Evolutionary conservation across 2,888 invertebrate species (phyloP).

Genomic region (Eucera pruinosa): DNA sequence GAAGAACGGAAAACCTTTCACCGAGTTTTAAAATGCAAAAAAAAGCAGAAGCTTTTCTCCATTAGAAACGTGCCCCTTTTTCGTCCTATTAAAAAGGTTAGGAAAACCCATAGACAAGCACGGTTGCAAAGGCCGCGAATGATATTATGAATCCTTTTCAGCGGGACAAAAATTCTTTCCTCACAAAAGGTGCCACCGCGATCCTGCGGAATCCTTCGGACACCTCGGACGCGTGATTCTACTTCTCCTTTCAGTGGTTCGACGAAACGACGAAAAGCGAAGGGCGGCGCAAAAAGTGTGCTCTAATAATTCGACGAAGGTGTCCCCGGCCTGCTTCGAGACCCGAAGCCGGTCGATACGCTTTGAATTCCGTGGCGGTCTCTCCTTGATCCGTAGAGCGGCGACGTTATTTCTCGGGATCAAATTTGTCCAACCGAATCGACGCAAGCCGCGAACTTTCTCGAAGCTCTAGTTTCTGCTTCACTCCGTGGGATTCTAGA

Average conservation of each 20-base stretch:
- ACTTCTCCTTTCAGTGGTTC: neutral
- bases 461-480: constrained; percentile 10
- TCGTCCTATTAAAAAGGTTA: no score
- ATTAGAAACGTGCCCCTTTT: no score
- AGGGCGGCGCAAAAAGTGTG: neutral
- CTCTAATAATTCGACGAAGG: constrained; percentile 21
- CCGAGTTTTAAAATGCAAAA: no score
- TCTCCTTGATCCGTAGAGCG: constrained; percentile 37
- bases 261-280: neutral
- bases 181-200: neutral
- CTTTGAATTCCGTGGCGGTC: constrained; percentile 41
- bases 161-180: neutral
- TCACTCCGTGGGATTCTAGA: no score
- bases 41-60: no score
- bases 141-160: neutral
- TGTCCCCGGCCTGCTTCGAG: constrained; percentile 11
- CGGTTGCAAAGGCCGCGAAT: no score
- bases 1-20: no score
- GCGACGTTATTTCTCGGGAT: constrained; percentile 33
- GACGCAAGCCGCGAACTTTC: constrained; percentile 16
- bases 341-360: constrained; percentile 30
- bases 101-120: no score
- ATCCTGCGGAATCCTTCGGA: neutral
- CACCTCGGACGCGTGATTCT: neutral
- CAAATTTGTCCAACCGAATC: constrained; percentile 39